Conservation (phyloP, 2,888 invertebrate genomes). For the Pseudolycoriella hygida region DNA sequence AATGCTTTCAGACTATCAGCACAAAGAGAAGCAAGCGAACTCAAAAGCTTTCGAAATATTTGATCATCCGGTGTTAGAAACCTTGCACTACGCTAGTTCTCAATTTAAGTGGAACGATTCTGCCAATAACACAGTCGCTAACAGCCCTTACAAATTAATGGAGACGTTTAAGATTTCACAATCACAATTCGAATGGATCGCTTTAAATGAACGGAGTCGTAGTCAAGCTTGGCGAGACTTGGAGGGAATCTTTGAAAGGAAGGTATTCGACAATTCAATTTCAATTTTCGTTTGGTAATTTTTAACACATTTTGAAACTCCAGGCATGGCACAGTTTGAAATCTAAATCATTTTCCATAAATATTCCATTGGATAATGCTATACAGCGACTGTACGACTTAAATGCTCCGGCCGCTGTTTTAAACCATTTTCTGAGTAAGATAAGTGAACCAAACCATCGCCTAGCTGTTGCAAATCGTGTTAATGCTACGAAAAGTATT, state of each 20-base stretch:
- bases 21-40: conserved; percentile 8
- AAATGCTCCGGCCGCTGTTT: conserved; percentile 22
- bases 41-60: neutral
- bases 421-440: conserved; percentile 24
- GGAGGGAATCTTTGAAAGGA: conserved; percentile 15
- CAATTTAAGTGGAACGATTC: conserved; percentile 23
- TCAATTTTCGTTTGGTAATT: too few species aligned
- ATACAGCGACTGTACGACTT: conserved; percentile 21
- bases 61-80: conserved; percentile 20
- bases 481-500: conserved; percentile 22
- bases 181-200: conserved; percentile 53
- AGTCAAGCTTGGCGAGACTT: conserved; percentile 26
- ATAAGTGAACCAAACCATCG: conserved; percentile 22
- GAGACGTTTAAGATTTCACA: conserved; percentile 33
- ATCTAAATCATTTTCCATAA: conserved; percentile 26
- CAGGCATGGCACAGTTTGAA: conserved; percentile 23
- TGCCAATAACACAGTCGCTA: conserved; percentile 15
- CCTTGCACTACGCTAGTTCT: conserved; percentile 21
- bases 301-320: too few species aligned
- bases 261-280: conserved; percentile 4
- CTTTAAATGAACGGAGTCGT: conserved; percentile 33
- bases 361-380: conserved; percentile 22
- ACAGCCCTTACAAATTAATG: conserved; percentile 19
- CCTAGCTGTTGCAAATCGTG: conserved; percentile 20
- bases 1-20: conserved; percentile 12